These are phyloP conservation scores for Lathronympha strigana DNA, from an alignment of 2,888 invertebrate species.

Conservation along the genomic window DNA sequence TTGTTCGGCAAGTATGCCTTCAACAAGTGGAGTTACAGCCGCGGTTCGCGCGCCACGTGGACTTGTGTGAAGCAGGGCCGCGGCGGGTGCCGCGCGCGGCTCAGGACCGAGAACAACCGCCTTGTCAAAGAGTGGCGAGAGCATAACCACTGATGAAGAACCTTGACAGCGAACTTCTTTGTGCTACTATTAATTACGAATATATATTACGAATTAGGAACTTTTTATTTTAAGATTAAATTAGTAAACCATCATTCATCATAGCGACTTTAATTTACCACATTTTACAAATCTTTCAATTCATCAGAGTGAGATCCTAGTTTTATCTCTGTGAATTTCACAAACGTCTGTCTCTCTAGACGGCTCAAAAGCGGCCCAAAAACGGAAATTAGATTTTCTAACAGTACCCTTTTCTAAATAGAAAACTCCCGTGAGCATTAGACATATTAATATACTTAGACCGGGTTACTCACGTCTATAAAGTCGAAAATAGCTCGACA, in stretches of 20 bases:
- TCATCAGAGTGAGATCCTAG: too few species aligned
- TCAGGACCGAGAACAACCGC: neutral
- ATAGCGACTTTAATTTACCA: too few species aligned
- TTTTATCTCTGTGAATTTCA: too few species aligned
- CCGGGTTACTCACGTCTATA: too few species aligned
- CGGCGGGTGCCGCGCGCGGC: neutral
- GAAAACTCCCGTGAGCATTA: too few species aligned
- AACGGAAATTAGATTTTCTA: neutral
- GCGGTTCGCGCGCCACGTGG: slow-evolving; percentile 53
- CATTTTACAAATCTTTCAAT: too few species aligned
- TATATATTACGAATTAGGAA: neutral
- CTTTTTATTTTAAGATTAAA: too few species aligned
- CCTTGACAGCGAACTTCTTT: neutral
- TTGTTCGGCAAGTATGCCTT: slow-evolving; percentile 52
- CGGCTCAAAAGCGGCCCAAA: neutral
- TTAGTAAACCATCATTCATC: too few species aligned
- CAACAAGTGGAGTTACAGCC: slow-evolving; percentile 52
- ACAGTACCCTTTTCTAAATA: neutral
- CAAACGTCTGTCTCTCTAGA: neutral
- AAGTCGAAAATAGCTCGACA: too few species aligned
- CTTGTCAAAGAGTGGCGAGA: neutral
- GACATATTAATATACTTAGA: too few species aligned
- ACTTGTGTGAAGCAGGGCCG: neutral
- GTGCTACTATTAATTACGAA: neutral
- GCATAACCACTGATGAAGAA: slow-evolving; percentile 3